A percentile compares a stretch with the other conserved stretches of the same genome.
Evolutionary conservation across 1,140 invertebrate genomes (phyloP).

Genomic region (Maniola jurtina): DNA sequence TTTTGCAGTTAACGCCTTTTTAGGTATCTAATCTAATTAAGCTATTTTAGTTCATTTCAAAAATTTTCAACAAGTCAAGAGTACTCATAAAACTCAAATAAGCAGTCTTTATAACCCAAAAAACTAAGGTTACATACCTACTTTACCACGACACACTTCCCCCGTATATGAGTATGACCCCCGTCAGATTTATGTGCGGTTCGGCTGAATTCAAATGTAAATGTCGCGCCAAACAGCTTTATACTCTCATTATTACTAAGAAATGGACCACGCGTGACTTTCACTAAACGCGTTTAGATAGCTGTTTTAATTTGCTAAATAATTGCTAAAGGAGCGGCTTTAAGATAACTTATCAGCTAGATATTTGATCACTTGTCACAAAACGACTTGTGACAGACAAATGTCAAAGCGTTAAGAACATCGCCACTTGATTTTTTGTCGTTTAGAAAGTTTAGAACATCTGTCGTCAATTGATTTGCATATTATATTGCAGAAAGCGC

Average conservation of each 20-base stretch:
- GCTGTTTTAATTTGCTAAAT: slow-evolving; percentile 56
- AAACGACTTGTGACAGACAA: not conserved
- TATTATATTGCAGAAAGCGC: not conserved
- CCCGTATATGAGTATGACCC: not conserved
- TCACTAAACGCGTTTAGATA: slow-evolving; percentile 60
- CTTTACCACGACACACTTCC: slow-evolving; percentile 10
- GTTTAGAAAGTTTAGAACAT: slow-evolving; percentile 9
- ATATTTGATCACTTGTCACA: slow-evolving; percentile 22
- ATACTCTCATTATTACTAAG: slow-evolving; percentile 30
- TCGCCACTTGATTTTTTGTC: not conserved
- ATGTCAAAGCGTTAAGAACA: slow-evolving; percentile 1
- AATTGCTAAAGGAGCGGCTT: slow-evolving; percentile 44
- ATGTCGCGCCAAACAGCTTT: slow-evolving; percentile 28
- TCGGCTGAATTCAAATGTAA: slow-evolving; percentile 15
- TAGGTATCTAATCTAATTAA: no score
- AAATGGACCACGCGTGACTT: slow-evolving; percentile 62
- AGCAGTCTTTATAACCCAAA: not conserved
- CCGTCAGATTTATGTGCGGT: slow-evolving; percentile 7
- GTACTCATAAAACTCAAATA: not conserved
- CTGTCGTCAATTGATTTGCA: slow-evolving; percentile 6
- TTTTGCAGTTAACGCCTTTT: no score
- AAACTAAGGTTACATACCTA: not conserved
- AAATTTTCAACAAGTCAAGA: not conserved
- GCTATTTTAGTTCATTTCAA: no score
- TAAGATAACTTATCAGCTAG: slow-evolving; percentile 26